Base-by-base conservation (phyloP, 2,888 invertebrate species). In the Uropetala carovei region DNA sequence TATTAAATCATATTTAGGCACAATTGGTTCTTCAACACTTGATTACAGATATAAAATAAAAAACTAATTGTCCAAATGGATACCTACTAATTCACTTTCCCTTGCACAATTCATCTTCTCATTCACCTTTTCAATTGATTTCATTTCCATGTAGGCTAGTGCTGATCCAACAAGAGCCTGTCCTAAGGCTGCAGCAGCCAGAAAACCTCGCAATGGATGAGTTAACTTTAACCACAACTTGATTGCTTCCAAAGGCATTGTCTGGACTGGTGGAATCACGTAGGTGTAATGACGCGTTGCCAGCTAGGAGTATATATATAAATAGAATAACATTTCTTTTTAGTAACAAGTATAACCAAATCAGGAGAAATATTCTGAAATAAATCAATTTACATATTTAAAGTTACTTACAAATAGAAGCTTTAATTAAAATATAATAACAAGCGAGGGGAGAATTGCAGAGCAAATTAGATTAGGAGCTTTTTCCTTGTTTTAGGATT, bases 101-200 rank as follows among this genome's bases (percentile, higher is more conserved):
- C 64, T 64, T 30, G 5, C 57, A 22, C 11, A 13, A 18, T 10
- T 18, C 83, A 92, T 57, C 85, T 92, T 93, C 22, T 64, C 57
- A 92, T 93, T 92, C 57, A 92, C 82, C 82, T 75, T 93, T 68
- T 10, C 91, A 57, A 93, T 93, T 93, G 96, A 96, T 93, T 95
- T 95, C 93, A 96, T 95, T 95, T 97, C 96, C 93, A 95, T 96
- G 93, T 97, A 96, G 0, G 97, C 97, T 0, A 97, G 93, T 59
- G 95, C 94, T 81, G 96, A 95, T 0, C 96, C 96, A 0, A 96
- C 93, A 0, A 96, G 11, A 0, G 96, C 94, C 92, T 98, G 97
- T 0, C 95, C 94, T 0, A 95, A 93, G 10, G 96, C 94, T 81
- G 97, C 94, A 0, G 95, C 94, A 0, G 95, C 95, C 16, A 97